Evolutionary conservation across 1,140 invertebrate species (phyloP), one percentile per base, ranked within the genome.

Genomic region (Hesperophylax magnus): DNA sequence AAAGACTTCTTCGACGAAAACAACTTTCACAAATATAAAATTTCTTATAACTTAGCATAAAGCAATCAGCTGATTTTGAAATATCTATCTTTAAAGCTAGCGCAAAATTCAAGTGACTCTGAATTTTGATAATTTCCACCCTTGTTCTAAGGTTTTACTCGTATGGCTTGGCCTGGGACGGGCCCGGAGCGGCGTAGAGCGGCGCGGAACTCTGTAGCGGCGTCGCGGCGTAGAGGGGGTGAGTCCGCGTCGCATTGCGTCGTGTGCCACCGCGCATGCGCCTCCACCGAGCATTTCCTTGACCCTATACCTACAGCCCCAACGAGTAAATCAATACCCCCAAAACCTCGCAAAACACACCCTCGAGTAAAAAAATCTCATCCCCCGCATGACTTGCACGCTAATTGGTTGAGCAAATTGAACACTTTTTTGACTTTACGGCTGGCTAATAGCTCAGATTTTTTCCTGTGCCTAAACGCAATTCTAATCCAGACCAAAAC

Each of bases 221-320:
- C 67, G 34, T n/a, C n/a, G 39, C 34, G 69, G 69, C 34, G 69
- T 9, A 11, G 34, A 18, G 24, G 34, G 63, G 63, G 63, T 31
- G 63, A 7, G 27, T 67, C 31, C 22, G 47, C 69, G 69, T 52
- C 69, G 69, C 69, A 72, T 20, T 72, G 69, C 69, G 69, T 72
- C 69, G 69, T 47, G n/a, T 53, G 18, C 8, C 34, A 53, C n/a
- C 18, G 69, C 69, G 69, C 69, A 53, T 52, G 69, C 69, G 69
- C 18, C 17, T 47, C 39, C 34, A 6, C 34, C 24, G 34, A 67
- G 34, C 63, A 22, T 72, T 72, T 15, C 69, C 69, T 72, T 52
- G 69, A 72, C 69, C 47, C 69, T 47, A 20, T 14, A 47, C 39
- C 39, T 47, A 47, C 63, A 67, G 7, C 63, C 63, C 24, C 22